Conservation (phyloP, 2,797 vertebrate species). For the Oreochromis mossambicus region DNA sequence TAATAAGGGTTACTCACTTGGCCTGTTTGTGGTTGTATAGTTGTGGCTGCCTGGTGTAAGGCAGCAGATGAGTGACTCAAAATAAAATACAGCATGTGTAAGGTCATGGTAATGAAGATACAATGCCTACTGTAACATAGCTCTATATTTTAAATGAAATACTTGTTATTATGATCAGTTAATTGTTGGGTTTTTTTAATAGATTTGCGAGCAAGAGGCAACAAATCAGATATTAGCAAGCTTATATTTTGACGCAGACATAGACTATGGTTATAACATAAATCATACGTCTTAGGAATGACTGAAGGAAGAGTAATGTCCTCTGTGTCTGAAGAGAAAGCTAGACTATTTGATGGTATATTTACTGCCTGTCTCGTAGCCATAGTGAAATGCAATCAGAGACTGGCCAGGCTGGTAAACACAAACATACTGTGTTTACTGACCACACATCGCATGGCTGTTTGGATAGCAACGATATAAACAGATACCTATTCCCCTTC, state of each 20-base stretch:
- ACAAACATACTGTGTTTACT: conserved; percentile 34
- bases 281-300: background rate
- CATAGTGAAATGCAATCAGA: conserved; percentile 16
- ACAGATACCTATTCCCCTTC: background rate
- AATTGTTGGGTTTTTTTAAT: background rate
- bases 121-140: background rate
- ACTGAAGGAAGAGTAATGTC: background rate
- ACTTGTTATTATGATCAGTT: background rate
- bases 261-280: background rate
- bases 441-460: background rate
- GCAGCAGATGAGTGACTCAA: background rate
- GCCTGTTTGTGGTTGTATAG: background rate
- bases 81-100: background rate
- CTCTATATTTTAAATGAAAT: background rate
- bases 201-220: background rate
- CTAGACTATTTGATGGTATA: background rate
- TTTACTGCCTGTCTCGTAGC: background rate
- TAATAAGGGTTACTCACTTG: background rate
- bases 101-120: background rate
- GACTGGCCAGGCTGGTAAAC: conserved; percentile 21
- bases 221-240: background rate
- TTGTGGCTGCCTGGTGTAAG: background rate
- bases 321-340: background rate
- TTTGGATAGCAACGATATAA: background rate
- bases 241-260: background rate